Base-by-base conservation (phyloP, 2,888 invertebrate species). In the Rhamnusium bicolor region DNA sequence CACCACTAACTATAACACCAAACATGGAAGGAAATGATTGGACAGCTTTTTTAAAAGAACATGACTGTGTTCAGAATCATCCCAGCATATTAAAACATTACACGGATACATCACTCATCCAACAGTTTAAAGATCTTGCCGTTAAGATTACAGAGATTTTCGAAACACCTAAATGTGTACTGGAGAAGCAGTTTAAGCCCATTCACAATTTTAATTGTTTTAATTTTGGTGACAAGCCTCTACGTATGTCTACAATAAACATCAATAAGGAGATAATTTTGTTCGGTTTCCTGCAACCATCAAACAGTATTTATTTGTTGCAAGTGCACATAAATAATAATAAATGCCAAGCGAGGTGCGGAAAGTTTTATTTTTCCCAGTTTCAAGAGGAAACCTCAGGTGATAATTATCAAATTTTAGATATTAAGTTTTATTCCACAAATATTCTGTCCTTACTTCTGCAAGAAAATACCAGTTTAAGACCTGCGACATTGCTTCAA, bases 371-470 rank as follows among this genome's bases (percentile, higher is more conserved):
- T 78, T 90, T 93, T 75, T 87, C 89, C 16, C 89, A 90, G 1
- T 82, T 84, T 78, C 85, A 21, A 14, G 75, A 77, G 14, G 74
- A 74, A 2, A 49, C n/a, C 6, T 70, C 54, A 40, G 84, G 81
- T 29, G 85, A 87, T 53, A 85, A 89, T 74, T 86, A 92, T 72
- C 84, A 88, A 69, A 89, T 94, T 54, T 86, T 92, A 24, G 95
- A 96, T 86, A 84, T 94, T 24, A 93, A 95, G 84, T 95, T 95
- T 87, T 96, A 96, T 87, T 93, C 93, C 0, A 84, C 90, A 54
- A 92, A 92, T 74, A 92, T 92, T 67, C 85, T 96, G 18, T 95
- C 96, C n/a, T 86, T 96, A 29, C 87, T 96, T 16, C 86, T 93
- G 14, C 91, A 92, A 85, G 92, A 92, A 79, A 84, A 84, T 54